Evolutionary conservation across 2,113 vertebrate species (phyloP).

Genomic region (Alectura lathami): DNA sequence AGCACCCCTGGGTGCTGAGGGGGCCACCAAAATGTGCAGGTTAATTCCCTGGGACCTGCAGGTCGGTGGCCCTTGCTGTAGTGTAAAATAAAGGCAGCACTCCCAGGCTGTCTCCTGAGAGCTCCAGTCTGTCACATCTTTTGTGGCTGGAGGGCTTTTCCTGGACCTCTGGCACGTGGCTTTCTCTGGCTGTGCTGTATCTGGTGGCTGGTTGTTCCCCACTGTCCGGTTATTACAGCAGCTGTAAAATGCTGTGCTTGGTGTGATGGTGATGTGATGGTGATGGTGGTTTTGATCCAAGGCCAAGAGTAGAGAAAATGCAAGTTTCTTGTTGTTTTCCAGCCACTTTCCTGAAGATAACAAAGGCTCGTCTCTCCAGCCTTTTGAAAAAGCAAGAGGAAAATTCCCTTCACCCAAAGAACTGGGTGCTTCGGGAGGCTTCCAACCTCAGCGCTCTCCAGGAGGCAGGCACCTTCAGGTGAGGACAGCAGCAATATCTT

Average conservation of each 20-base stretch:
- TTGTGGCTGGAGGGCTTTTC: background rate
- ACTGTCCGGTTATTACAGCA: background rate
- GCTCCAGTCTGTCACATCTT: background rate
- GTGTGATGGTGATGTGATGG: background rate
- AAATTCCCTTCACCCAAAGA: conserved; percentile 53
- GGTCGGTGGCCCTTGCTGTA: background rate
- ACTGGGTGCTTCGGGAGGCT: conserved; percentile 91
- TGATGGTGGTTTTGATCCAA: background rate
- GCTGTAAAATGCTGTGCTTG: background rate
- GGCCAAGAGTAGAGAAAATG: background rate
- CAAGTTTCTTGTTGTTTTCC: background rate
- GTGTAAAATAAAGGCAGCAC: background rate
- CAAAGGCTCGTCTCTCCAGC: conserved; percentile 80
- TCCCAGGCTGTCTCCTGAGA: background rate
- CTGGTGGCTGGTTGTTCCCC: background rate
- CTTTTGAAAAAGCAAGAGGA: conserved; percentile 82
- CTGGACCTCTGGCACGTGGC: background rate
- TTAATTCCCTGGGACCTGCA: background rate
- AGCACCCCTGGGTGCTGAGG: background rate
- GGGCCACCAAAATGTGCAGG: accelerated
- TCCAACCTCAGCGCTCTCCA: conserved; percentile 89
- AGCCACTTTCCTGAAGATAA: conserved; percentile 83
- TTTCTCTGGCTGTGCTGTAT: background rate
- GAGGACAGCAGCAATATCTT: background rate
- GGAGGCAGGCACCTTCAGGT: conserved; percentile 97